Evolutionary conservation across 2,113 vertebrate species (phyloP), one percentile per base, ranked within the genome.

Genomic region (Nerophis ophidion): DNA sequence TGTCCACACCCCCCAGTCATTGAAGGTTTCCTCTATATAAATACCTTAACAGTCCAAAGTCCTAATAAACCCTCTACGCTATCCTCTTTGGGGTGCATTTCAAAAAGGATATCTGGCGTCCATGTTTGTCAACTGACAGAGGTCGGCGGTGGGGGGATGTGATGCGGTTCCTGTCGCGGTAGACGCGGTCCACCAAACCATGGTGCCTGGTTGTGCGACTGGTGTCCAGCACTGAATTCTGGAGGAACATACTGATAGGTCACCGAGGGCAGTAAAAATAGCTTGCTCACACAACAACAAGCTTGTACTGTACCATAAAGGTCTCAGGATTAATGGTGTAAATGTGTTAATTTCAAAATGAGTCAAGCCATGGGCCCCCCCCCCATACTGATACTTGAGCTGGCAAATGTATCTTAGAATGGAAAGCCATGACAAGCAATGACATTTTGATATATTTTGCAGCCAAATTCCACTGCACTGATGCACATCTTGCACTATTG

Each of bases 81-180:
- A 17, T 48, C 47, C 47, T 8, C 14, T 57, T 6, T 13, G 4
- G 44, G 15, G 13, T 15, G 8, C 7, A 35, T 8, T 16, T 6
- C n/a, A 60, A 48, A 81, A 95, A 98, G 95, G 97, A 99, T 99
- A 99, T 98, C 86, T 98, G 97, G 45, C 97, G 85, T 55, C 97
- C 95, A 0, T 98, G 97, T 59, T 98, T 99, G 74, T 99, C 97
- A 66, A 98, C 93, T 0, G 96, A 94, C 35, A 97, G 89, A 0
- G 95, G 95, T 42, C 97, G 90, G 36, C 97, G 93, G 68, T 98
- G 96, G 0, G 97, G 96, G 9, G 96, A 99, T 54, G 93, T 93
- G 6, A 98, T 92, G 40, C 96, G 93, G 85, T 94, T 94, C 0
- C 96, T 81, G 53, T 99, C 97, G 0, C 97, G 92, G 83, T 95